Percentiles rank a stretch among this genome's conserved stretches.
Conservation (phyloP, 2,797 vertebrate genomes). For the Pseudomugil tenellus region DNA sequence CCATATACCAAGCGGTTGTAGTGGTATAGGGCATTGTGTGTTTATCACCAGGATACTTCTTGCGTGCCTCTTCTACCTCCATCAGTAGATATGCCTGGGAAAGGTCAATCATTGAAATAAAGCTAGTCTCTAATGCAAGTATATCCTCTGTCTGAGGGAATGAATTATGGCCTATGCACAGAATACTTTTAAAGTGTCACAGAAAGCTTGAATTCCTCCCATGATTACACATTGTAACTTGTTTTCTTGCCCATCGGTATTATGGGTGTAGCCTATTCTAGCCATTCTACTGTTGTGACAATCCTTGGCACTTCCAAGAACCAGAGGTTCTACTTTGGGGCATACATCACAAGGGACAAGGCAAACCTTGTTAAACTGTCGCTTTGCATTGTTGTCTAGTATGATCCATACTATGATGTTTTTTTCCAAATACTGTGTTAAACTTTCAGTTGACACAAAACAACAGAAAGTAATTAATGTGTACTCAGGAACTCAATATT, state of each 20-base stretch:
- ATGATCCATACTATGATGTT: no score
- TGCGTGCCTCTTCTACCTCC: not conserved
- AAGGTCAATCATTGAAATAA: not conserved
- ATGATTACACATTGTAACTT: not conserved
- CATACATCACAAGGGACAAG: no score
- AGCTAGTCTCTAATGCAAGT: not conserved
- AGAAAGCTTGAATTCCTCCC: not conserved
- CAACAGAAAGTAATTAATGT: not conserved
- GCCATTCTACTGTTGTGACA: not conserved
- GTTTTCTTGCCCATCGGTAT: not conserved
- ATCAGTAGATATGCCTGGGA: conserved; percentile 7
- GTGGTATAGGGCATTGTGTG: no score
- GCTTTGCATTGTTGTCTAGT: no score
- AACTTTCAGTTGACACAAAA: not conserved
- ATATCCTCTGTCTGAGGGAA: not conserved
- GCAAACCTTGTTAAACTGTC: no score
- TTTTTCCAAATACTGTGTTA: not conserved
- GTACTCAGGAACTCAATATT: not conserved
- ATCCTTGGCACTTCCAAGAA: no score
- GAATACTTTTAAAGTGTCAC: no score
- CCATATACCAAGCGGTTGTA: no score
- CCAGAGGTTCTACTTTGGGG: no score
- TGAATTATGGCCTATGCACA: not conserved
- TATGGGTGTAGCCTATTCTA: conserved; percentile 4
- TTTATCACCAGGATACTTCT: no score